A percentile compares a stretch with the other conserved stretches of the same genome.
phyloP scores from a whole-genome alignment of 2,888 invertebrate species.

The Eulithis testata region DNA sequence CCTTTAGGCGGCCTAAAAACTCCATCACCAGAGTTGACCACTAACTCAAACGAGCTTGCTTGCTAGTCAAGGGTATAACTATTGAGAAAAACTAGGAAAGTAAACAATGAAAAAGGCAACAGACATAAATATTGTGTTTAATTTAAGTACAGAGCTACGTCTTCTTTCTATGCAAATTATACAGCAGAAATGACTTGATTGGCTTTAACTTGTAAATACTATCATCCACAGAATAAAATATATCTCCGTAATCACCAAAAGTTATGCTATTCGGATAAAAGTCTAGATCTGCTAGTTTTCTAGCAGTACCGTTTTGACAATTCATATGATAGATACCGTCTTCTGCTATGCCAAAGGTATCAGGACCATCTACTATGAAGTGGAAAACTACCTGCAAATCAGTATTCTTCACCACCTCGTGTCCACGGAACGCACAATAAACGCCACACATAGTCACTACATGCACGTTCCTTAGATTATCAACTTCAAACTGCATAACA shows the following conservation, averaged over 20 bases:
- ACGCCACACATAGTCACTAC: slow-evolving; percentile 73
- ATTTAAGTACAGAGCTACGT: slow-evolving; percentile 22
- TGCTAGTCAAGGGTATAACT: no score
- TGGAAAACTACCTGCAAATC: slow-evolving; percentile 62
- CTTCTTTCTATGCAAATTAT: slow-evolving; percentile 58
- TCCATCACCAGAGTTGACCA: no score
- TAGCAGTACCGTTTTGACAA: slow-evolving; percentile 71
- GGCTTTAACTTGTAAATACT: slow-evolving; percentile 69
- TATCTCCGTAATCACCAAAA: slow-evolving; percentile 75
- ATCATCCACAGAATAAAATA: slow-evolving; percentile 66
- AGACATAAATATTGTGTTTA: no score
- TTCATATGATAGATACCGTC: slow-evolving; percentile 65
- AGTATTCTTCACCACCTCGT: slow-evolving; percentile 65
- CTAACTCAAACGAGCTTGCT: no score
- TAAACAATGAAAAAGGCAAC: no score
- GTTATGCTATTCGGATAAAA: slow-evolving; percentile 67
- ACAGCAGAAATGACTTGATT: slow-evolving; percentile 66
- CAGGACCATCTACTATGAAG: slow-evolving; percentile 62
- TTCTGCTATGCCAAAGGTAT: slow-evolving; percentile 63
- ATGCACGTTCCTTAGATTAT: slow-evolving; percentile 66
- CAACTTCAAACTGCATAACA: slow-evolving; percentile 72
- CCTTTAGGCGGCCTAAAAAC: no score
- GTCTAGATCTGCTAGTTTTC: slow-evolving; percentile 56
- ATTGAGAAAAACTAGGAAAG: no score
- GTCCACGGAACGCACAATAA: slow-evolving; percentile 61